Base-by-base conservation (phyloP, 2,797 vertebrate genomes). In the Poeciliopsis gracilis region DNA sequence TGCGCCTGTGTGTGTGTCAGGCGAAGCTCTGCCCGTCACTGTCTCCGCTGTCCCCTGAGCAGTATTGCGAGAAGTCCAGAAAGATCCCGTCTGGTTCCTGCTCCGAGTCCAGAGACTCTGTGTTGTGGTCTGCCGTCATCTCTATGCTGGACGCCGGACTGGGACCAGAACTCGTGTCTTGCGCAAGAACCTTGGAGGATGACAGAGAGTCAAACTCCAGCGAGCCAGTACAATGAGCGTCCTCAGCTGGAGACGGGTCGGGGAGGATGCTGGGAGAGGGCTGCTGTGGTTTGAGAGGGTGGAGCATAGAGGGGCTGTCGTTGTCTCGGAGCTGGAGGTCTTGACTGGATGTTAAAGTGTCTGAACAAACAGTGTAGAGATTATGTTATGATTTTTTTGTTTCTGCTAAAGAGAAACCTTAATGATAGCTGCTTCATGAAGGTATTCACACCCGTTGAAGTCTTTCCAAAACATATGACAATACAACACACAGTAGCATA, bases 81-180 rank as follows among this genome's bases (percentile, higher is more conserved):
- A 98, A 98, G 90, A 98, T 97, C 5, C 97, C 97, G 55, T 97
- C 97, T 0, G 93, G 94, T 80, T 97, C 97, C 0, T 95, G 91
- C 77, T 97, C 97, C 0, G 96, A 98, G 89, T 97, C 97, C 0
- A 94, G 88, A 0, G 96, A 97, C 85, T 97, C 97, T 79, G 94
- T 89, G 84, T 94, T 89, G 87, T 94, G 94, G 91, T 96, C 97
- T 79, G 93, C 95, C 75, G 94, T 89, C 74, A 95, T 92, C 77
- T 98, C 97, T 0, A 95, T 95, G 77, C 97, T 97, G 92, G 96
- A 96, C 2, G 95, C 89, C 3, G 91, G 90, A 1, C 95, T 95
- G 7, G 95, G 93, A 41, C 92, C 82, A 0, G 90, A 90, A 74
- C 90, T 90, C 0, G 81, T 86, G 86, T 90, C 91, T 3, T 67